Conservation (phyloP, 2,888 invertebrate genomes). For the Oscheius sp. region DNA sequence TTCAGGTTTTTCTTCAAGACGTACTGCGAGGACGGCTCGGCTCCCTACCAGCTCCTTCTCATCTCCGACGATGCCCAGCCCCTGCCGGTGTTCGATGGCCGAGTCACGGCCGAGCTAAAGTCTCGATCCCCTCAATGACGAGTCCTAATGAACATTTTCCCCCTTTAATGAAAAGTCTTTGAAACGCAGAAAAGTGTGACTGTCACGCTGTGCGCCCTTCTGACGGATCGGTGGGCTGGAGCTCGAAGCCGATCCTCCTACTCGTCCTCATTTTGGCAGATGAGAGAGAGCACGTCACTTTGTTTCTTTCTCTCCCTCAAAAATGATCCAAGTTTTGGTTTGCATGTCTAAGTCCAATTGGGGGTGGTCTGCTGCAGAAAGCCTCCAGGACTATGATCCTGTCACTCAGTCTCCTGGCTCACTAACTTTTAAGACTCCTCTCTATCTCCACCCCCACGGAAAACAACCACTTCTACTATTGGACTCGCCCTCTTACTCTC, state of each 20-base stretch:
- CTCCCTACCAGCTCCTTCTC: conserved; percentile 59
- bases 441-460: neutral
- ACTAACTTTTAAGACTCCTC: conserved; percentile 8
- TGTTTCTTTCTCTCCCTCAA: neutral
- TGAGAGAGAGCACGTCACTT: conserved; percentile 19
- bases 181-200: neutral
- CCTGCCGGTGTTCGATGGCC: conserved; percentile 54
- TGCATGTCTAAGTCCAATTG: conserved; percentile 11
- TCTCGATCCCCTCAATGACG: conserved; percentile 26
- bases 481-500: no score
- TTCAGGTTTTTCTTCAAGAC: conserved; percentile 64
- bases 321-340: neutral
- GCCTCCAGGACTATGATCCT: conserved; percentile 8
- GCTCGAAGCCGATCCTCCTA: no score
- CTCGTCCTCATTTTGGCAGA: neutral
- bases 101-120: conserved; percentile 46
- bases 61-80: conserved; percentile 53
- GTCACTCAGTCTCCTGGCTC: conserved; percentile 24
- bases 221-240: conserved; percentile 14
- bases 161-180: neutral
- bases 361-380: neutral
- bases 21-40: conserved; percentile 58
- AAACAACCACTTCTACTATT: no score
- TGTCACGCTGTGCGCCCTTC: conserved; percentile 14
- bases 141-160: neutral